Conservation (phyloP, 2,888 invertebrate species). For the Acanthosepion pharaonis region DNA sequence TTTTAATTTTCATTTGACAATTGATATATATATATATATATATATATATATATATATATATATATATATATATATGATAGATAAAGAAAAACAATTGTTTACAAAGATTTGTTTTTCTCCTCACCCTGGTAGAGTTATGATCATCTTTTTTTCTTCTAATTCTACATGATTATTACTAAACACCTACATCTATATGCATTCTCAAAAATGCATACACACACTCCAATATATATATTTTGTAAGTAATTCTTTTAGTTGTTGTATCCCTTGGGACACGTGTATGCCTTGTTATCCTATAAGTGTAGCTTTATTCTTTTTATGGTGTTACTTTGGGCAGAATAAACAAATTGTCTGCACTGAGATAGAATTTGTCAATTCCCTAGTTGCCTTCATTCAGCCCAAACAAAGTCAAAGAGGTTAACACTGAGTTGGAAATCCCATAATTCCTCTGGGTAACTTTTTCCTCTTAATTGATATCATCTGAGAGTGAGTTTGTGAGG, state of each 20-base stretch:
- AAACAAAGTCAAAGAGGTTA: neutral
- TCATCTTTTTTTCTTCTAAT: neutral
- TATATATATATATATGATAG: neutral
- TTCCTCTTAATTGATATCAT: neutral
- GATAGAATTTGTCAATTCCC: slow-evolving; percentile 6
- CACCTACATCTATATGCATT: neutral
- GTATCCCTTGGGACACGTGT: neutral
- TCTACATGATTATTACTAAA: neutral
- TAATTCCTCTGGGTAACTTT: neutral
- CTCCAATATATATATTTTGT: neutral
- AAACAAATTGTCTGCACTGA: slow-evolving; percentile 18
- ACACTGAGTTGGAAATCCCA: neutral
- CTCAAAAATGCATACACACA: neutral
- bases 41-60: neutral
- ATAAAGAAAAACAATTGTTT: neutral
- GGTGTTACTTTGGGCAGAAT: neutral
- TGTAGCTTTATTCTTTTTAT: neutral
- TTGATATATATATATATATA: too few species aligned
- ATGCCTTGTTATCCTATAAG: neutral
- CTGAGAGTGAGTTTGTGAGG: neutral
- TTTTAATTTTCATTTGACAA: too few species aligned
- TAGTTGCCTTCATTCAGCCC: neutral
- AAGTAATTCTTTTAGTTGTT: neutral
- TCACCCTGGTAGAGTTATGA: neutral
- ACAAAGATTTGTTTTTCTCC: neutral